phyloP scores from a whole-genome alignment of 2,797 vertebrate species.

The Novumbra hubbsi region DNA sequence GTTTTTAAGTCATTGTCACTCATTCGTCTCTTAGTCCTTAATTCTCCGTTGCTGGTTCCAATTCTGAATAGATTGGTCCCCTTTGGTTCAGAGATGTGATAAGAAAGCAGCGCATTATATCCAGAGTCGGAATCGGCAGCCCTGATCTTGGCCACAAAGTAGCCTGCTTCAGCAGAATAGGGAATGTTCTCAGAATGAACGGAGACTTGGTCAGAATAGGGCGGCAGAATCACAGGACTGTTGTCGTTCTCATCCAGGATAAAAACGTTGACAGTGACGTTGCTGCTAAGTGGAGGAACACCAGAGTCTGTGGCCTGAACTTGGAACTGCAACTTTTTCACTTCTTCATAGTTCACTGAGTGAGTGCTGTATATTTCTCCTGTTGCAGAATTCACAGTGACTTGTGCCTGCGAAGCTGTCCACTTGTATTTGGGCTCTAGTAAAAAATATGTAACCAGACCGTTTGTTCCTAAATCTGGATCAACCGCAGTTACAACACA shows the following conservation, averaged over 20 bases:
- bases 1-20: constrained; percentile 25
- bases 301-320: constrained; percentile 42
- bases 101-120: constrained; percentile 32
- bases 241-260: constrained; percentile 40
- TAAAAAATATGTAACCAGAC: constrained; percentile 40
- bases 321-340: constrained; percentile 34
- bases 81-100: constrained; percentile 28
- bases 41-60: constrained; percentile 27
- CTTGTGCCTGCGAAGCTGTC: constrained; percentile 2
- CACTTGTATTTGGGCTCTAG: constrained; percentile 13
- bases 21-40: constrained; percentile 34
- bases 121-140: constrained; percentile 40
- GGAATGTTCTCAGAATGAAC: constrained; percentile 39
- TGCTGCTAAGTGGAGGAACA: constrained; percentile 42
- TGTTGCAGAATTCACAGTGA: constrained; percentile 28
- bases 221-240: constrained; percentile 23
- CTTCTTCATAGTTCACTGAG: constrained; percentile 12
- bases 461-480: constrained; percentile 45
- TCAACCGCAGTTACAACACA: constrained; percentile 49
- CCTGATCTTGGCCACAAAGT: constrained; percentile 22
- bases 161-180: constrained; percentile 24
- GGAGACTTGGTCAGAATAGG: constrained; percentile 12
- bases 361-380: background rate
- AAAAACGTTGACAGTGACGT: constrained; percentile 26
- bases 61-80: constrained; percentile 36